Evolutionary conservation across 2,797 vertebrate genomes (phyloP), one percentile per base, ranked within the genome.

Genomic region (Nasua narica): DNA sequence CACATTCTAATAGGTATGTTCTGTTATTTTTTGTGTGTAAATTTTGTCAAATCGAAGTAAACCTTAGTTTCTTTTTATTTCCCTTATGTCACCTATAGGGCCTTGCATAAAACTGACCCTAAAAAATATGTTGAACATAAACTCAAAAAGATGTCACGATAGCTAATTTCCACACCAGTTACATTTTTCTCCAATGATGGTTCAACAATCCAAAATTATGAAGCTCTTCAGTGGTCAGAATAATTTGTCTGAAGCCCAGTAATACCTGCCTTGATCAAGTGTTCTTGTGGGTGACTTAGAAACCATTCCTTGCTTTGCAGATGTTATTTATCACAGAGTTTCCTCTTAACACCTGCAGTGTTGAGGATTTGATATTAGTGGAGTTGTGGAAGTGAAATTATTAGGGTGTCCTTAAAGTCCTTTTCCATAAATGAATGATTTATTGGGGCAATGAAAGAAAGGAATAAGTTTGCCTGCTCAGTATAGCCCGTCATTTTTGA

Each of bases 341-440:
- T 46, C 25, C 60, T 87, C 35, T 89, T 77, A 94, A 6, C 12
- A 7, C 7, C 5, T 76, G 91, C 27, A 54, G 0, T 67, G 11
- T 69, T 87, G 43, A 87, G 43, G 18, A 85, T 72, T 84, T 92
- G n/a, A 58, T 85, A 94, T 72, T 60, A 74, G 81, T 88, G 37
- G 32, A 91, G 5, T 60, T 91, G 12, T 60, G 35, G 37, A 83
- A 92, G 54, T 89, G 18, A 92, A 96, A 95, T 96, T 95, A 92
- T 91, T 46, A 88, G 50, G 72, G 12, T 92, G n/a, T 89, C 15
- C 74, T 92, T 86, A 92, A 92, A 74, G 78, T 79, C 37, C 21
- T 93, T 96, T 96, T 89, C 85, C 84, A 95, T 87, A 92, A 58
- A 86, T 91, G 87, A 97, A 91, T 94, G 83, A 95, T 91, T 96